Conservation (phyloP, 2,888 invertebrate genomes). For the Drosophila merina region DNA sequence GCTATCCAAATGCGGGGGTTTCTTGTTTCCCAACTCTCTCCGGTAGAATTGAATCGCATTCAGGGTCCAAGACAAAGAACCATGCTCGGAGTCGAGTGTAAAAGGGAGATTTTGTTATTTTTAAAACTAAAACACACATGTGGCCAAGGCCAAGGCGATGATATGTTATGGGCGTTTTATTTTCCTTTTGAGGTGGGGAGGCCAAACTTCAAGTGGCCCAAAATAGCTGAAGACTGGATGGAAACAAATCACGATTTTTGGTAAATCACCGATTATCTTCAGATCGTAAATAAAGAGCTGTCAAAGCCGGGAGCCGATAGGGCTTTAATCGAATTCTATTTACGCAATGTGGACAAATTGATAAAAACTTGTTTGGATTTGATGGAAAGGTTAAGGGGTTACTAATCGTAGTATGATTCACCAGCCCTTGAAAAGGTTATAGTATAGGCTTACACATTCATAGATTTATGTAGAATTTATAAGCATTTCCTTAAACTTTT, state of each 20-base stretch:
- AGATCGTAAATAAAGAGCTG: conserved; percentile 20
- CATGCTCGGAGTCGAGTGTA: not conserved
- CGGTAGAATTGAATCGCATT: conserved; percentile 17
- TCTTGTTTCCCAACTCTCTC: conserved; percentile 12
- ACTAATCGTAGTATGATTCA: not conserved
- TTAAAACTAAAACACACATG: conserved; percentile 24
- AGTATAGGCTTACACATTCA: not conserved
- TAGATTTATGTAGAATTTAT: not conserved
- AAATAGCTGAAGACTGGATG: conserved; percentile 12
- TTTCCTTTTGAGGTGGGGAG: not conserved
- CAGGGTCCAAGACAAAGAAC: not conserved
- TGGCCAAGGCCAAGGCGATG: conserved; percentile 34
- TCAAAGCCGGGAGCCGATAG: not conserved
- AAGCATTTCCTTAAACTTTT: not conserved
- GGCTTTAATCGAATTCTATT: not conserved
- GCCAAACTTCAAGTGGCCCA: conserved; percentile 15
- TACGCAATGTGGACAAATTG: not conserved
- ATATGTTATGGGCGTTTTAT: not conserved
- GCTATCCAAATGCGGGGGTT: conserved; percentile 11
- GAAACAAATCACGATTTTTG: conserved; percentile 31
- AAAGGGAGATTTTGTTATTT: conserved; percentile 22
- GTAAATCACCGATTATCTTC: conserved; percentile 7
- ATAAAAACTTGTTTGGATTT: not conserved
- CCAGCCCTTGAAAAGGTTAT: not conserved
- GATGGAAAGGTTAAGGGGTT: not conserved